These are phyloP conservation scores for Plotosus lineatus DNA, from an alignment of 2,113 vertebrate genomes.

Conservation along the genomic window DNA sequence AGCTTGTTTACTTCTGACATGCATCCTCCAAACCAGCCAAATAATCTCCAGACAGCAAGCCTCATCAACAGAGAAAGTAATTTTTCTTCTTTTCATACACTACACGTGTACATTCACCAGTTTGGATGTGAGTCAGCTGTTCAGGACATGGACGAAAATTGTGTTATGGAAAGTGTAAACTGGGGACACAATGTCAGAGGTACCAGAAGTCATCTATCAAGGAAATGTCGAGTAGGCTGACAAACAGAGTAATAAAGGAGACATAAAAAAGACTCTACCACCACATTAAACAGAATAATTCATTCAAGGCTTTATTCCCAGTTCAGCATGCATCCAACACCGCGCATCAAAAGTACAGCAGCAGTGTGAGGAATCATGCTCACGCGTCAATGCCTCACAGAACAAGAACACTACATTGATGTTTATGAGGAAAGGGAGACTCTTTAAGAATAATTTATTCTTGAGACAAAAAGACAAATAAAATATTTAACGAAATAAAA, in stretches of 20 bases:
- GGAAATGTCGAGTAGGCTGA: conserved; percentile 32
- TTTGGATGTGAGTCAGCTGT: background rate
- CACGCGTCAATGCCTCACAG: background rate
- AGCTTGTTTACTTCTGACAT: conserved; percentile 19
- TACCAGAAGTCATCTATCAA: conserved; percentile 37
- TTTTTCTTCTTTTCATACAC: conserved; percentile 57
- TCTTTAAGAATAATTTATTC: conserved; percentile 5
- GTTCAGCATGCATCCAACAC: conserved; percentile 55
- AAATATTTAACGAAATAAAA: background rate
- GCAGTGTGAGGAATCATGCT: conserved; percentile 31
- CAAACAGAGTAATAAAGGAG: conserved; percentile 40
- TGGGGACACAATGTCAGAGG: background rate
- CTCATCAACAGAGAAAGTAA: conserved; percentile 22
- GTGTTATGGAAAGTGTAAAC: background rate
- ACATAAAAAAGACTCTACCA: conserved; percentile 51
- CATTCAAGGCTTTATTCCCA: conserved; percentile 62
- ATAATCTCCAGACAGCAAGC: conserved; percentile 52
- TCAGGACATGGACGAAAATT: background rate
- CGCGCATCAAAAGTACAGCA: conserved; percentile 38
- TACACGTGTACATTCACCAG: conserved; percentile 32
- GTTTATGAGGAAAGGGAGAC: background rate
- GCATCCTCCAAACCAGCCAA: conserved; percentile 46
- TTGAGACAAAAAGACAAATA: background rate
- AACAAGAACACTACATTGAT: conserved; percentile 5
- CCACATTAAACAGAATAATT: conserved; percentile 69